Evolutionary conservation across 2,888 invertebrate species (phyloP).

Genomic region (Cepaea hortensis): DNA sequence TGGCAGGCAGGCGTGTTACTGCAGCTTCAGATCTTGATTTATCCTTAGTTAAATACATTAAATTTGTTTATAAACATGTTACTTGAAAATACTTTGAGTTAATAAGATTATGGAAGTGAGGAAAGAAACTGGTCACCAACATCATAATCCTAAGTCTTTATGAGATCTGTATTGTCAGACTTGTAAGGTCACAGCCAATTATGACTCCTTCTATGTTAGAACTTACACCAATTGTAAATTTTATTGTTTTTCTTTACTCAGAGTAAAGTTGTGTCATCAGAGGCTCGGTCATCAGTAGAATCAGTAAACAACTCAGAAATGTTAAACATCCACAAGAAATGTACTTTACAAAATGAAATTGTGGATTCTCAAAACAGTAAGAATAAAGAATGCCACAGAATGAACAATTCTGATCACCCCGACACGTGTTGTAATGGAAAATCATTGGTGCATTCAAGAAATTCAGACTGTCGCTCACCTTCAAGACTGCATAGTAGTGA

Average conservation of each 20-base stretch:
- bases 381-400: neutral
- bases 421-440: neutral
- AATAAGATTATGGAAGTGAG: no score
- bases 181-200: no score
- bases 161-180: no score
- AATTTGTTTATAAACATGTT: no score
- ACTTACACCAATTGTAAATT: no score
- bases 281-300: neutral
- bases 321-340: neutral
- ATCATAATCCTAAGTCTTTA: no score
- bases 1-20: no score
- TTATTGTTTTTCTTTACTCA: neutral
- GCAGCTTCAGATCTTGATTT: no score
- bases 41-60: no score
- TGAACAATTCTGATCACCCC: neutral
- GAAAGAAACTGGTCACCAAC: no score
- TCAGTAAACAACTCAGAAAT: neutral
- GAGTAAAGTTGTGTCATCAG: neutral
- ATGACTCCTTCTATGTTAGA: no score
- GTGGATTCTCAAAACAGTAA: neutral
- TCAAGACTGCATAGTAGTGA: neutral
- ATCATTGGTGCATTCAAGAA: neutral
- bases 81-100: no score
- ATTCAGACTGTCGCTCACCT: neutral
- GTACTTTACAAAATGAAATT: neutral